Percentiles rank a stretch among this genome's conserved stretches.
phyloP scores from a whole-genome alignment of 2,113 vertebrate genomes.

The Etheostoma spectabile region DNA sequence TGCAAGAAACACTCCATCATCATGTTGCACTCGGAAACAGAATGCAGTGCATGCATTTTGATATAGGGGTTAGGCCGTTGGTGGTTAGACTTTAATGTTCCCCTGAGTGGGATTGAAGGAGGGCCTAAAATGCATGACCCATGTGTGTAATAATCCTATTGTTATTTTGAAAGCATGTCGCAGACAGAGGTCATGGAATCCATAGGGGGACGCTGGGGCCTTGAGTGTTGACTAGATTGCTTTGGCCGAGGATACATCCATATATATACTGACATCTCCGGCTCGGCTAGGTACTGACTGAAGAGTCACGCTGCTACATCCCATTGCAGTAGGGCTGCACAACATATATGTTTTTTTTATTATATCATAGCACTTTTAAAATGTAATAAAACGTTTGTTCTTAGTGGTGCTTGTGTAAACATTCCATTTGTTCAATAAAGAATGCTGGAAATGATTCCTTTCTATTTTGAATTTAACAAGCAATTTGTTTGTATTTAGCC shows the following conservation, averaged over 20 bases:
- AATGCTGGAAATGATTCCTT: too few relatives aligned
- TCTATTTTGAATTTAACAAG: too few relatives aligned
- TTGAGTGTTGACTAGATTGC: conserved; percentile 22
- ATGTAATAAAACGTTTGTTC: too few relatives aligned
- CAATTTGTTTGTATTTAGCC: too few relatives aligned
- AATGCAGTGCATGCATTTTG: not conserved
- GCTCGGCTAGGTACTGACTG: conserved; percentile 17
- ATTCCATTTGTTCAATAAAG: too few relatives aligned
- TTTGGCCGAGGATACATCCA: not conserved
- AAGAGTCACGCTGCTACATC: not conserved
- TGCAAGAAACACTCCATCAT: not conserved
- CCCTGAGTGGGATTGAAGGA: not conserved
- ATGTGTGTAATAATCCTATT: conserved; percentile 28
- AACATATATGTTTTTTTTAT: too few relatives aligned
- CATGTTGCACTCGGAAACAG: not conserved
- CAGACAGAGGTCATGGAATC: conserved; percentile 51
- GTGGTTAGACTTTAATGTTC: not conserved
- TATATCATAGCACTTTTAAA: too few relatives aligned
- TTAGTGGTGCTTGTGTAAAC: too few relatives aligned
- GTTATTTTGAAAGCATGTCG: conserved; percentile 46
- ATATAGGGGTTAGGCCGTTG: not conserved
- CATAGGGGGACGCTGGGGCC: conserved; percentile 28
- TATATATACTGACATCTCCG: conserved; percentile 72
- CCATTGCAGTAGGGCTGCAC: too few relatives aligned
- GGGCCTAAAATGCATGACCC: conserved; percentile 5